Base-by-base conservation (phyloP, 2,888 invertebrate genomes). In the Heliconius hortense region DNA sequence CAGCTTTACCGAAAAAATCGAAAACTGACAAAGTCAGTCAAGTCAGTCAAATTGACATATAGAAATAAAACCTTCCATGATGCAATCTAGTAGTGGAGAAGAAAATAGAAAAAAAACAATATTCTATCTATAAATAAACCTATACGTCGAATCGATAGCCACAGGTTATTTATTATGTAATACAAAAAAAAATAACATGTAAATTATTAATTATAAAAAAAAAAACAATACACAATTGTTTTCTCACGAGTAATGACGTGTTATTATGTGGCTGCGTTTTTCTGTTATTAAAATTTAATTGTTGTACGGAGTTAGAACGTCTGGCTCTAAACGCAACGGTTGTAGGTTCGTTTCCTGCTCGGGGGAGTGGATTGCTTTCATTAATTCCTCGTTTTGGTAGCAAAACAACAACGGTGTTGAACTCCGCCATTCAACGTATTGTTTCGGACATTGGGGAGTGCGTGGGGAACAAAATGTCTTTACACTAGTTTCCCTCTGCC, bases 221-320 rank as follows among this genome's bases (percentile, higher is more conserved):
- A 67, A 68, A 21, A 35, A 69, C 56, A 69, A 56, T 69, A 28
- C 31, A 69, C 69, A 69, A 69, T 35, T 24, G 56, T 56, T 56
- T 69, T 69, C 69, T 56, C 69, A 69, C 31, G 56, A 35, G 11
- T 31, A 69, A 24, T 56, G 10, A 69, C 31, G 4, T 31, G 8
- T 56, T 68, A 68, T 68, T 56, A 35, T 56, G 60, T 4, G 60
- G 5, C 15, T 69, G n/a, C 31, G 31, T 56, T 69, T 69, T 69
- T 69, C 56, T n/a, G 31, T 35, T 69, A 69, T 53, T 53, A 68
- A 68, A n/a, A 31, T 56, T n/a, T 69, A 69, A 69, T 69, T 69
- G 35, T 26, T 31, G 11, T 31, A 31, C 56, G 31, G 69, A 69
- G 8, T n/a, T 69, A 48, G 21, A 68, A 31, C 13, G 11, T n/a